Conservation (phyloP, 2,113 vertebrate genomes). For the Pollimyrus isidori region DNA sequence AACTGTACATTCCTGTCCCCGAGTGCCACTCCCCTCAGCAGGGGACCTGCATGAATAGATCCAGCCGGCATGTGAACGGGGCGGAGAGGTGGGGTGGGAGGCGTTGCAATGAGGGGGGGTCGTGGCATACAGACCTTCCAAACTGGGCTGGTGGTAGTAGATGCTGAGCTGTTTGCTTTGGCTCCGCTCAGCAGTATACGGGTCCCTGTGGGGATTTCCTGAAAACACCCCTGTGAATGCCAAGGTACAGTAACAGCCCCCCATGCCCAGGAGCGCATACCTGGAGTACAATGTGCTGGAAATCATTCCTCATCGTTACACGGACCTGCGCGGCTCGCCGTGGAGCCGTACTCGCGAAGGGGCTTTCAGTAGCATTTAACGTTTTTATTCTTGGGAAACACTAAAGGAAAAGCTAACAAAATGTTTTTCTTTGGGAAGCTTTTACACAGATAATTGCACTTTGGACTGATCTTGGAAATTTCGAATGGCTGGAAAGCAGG, state of each 20-base stretch:
- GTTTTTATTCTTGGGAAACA: neutral
- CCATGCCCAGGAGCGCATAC: neutral
- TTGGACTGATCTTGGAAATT: neutral
- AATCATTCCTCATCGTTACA: conserved; percentile 33
- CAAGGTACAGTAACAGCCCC: conserved; percentile 26
- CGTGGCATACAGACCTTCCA: neutral
- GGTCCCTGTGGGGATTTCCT: conserved; percentile 54
- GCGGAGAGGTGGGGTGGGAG: neutral
- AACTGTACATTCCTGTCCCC: conserved; percentile 41
- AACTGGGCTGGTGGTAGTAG: conserved; percentile 30
- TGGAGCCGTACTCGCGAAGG: neutral
- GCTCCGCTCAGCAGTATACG: conserved; percentile 45
- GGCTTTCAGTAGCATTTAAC: neutral
- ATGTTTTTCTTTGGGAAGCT: neutral
- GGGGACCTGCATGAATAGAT: conserved; percentile 51
- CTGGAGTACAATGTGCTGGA: conserved; percentile 37
- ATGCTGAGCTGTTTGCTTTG: conserved; percentile 53
- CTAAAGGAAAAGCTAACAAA: neutral
- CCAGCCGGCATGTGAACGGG: conserved; percentile 14
- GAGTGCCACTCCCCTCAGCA: conserved; percentile 46
- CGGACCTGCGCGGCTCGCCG: neutral
- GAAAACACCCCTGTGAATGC: conserved; percentile 33
- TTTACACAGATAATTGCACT: neutral
- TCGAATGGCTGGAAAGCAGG: neutral
- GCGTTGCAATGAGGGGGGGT: neutral